Conservation (phyloP, 1,140 invertebrate genomes). For the Papilio aristodemus region DNA sequence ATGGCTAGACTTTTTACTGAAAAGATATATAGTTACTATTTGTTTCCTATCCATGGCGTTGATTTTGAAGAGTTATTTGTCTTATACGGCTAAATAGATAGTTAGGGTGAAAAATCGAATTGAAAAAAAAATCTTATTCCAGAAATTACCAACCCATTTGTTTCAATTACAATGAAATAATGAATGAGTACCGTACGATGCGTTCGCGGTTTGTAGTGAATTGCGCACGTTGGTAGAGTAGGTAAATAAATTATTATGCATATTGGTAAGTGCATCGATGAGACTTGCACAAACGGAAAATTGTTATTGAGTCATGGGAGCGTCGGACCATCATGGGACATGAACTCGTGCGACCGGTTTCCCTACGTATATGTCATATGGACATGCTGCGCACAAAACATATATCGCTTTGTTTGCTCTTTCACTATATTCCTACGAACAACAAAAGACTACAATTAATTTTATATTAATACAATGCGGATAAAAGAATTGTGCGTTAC, state of each 20-base stretch:
- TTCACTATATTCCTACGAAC: neutral
- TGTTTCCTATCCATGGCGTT: too few relatives aligned
- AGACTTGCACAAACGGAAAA: neutral
- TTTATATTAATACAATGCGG: neutral
- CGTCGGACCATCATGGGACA: neutral
- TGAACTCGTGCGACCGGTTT: neutral
- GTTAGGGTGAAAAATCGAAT: too few relatives aligned
- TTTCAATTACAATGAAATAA: too few relatives aligned
- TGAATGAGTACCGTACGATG: too few relatives aligned
- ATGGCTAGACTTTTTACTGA: too few relatives aligned
- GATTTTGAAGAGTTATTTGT: too few relatives aligned
- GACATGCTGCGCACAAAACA: neutral
- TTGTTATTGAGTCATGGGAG: slow-evolving; percentile 9
- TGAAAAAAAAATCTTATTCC: too few relatives aligned
- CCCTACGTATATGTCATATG: neutral
- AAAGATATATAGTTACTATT: too few relatives aligned
- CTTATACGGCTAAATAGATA: too few relatives aligned
- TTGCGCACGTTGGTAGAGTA: neutral
- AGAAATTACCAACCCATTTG: too few relatives aligned
- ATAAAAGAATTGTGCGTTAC: too few relatives aligned
- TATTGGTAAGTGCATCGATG: neutral
- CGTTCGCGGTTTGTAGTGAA: too few relatives aligned
- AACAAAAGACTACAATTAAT: neutral
- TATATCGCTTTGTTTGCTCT: neutral
- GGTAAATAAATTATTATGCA: neutral